Evolutionary conservation across 1,140 invertebrate species (phyloP).

Genomic region (Cepaea nemoralis): DNA sequence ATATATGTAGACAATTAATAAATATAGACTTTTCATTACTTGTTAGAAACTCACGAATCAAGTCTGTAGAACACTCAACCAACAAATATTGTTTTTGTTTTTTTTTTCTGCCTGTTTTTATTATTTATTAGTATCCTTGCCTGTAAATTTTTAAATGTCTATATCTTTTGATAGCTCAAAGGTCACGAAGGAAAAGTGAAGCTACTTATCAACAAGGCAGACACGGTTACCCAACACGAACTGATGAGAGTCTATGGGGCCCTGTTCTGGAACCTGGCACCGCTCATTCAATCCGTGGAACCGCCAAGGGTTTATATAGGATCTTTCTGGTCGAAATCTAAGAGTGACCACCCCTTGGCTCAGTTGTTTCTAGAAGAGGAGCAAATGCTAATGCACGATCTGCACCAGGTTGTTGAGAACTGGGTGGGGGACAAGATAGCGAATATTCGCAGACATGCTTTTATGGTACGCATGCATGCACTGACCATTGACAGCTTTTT

Average conservation of each 20-base stretch:
- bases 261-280: constrained; percentile 95
- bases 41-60: too few species aligned
- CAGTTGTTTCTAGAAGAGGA: constrained; percentile 81
- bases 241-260: constrained; percentile 92
- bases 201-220: constrained; percentile 94
- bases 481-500: constrained; percentile 96
- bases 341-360: constrained; percentile 31
- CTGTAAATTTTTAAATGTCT: too few species aligned
- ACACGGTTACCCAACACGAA: constrained; percentile 92
- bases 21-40: too few species aligned
- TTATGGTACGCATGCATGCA: constrained; percentile 94
- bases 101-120: too few species aligned
- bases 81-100: too few species aligned
- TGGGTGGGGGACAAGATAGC: constrained; percentile 94
- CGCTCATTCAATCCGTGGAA: constrained; percentile 90
- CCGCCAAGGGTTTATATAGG: constrained; percentile 93
- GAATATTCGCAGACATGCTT: constrained; percentile 91
- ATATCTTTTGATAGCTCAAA: constrained; percentile 77
- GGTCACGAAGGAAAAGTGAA: constrained; percentile 88
- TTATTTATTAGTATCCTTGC: too few species aligned
- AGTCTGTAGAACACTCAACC: too few species aligned
- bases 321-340: constrained; percentile 87
- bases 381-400: constrained; percentile 83
- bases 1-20: too few species aligned
- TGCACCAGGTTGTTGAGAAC: constrained; percentile 86